Base-by-base conservation (phyloP, 2,113 vertebrate genomes). In the Micronycteris hirsuta region DNA sequence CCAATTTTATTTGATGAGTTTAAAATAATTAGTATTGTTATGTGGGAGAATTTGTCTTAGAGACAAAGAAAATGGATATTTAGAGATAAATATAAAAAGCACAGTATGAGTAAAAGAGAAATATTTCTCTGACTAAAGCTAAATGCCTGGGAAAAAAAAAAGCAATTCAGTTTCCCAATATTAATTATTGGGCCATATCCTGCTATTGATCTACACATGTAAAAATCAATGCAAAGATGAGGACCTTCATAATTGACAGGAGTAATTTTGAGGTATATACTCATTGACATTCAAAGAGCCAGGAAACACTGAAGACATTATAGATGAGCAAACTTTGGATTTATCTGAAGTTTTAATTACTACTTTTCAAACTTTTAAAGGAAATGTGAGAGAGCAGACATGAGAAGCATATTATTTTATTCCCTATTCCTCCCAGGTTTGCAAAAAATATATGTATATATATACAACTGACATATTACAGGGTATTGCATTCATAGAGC, bases 141-240 rank as follows among this genome's bases (percentile, higher is more conserved):
- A 96, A 91, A 86, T 96, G 88, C 77, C 78, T 94, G 58, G 78
- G 63, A 58, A 93, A 91, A 58, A 93, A 91, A 93, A 95, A 96
- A 92, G 93, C 93, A 95, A 97, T 97, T 97, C 70, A 65, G 89
- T 96, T 98, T 97, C 83, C 91, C 96, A 96, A 97, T 97, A 97
- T 98, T 98, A 97, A 97, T 97, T 97, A 98, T 96, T 97, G 94
- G 89, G 80, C 95, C 70, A 96, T 95, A 96, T 97, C 97, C 91
- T 97, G 70, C 43, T 94, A 97, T 97, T 97, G 96, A 97, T 96
- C 88, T 92, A 47, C 67, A 61, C 83, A 92, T 97, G 93, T 95
- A 96, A 96, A 98, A 98, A 97, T 98, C 97, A 97, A 96, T 97
- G 89, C 94, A 83, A 94, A 97, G 95, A 96, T 98, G 97, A 97